These are phyloP conservation scores for Urosaurus nigricauda DNA, from an alignment of 2,797 vertebrate genomes.

Conservation along the genomic window DNA sequence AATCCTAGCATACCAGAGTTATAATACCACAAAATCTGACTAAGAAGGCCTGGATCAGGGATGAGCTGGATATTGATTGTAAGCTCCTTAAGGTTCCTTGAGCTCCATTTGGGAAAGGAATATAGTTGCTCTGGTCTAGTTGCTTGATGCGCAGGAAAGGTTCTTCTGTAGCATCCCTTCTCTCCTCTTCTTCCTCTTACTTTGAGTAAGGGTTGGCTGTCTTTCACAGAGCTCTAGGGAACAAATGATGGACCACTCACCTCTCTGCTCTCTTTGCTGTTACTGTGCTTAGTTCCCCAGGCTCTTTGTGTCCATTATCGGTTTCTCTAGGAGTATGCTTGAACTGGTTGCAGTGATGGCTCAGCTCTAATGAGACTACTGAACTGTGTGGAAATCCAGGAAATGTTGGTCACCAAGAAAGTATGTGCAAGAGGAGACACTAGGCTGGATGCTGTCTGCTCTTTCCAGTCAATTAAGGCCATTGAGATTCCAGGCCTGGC, in stretches of 20 bases:
- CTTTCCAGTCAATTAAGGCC: neutral
- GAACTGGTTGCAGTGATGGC: neutral
- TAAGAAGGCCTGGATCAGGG: conserved; percentile 20
- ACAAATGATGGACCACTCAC: neutral
- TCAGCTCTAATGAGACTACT: neutral
- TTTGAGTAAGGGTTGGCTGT: neutral
- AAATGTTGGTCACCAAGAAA: neutral
- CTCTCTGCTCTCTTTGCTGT: neutral
- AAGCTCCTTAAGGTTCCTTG: conserved; percentile 15
- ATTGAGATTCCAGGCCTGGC: neutral
- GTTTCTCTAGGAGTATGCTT: neutral
- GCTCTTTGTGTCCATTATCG: neutral
- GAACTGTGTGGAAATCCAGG: neutral
- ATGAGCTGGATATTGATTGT: conserved; percentile 28
- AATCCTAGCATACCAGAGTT: conserved; percentile 6
- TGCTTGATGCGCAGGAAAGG: neutral
- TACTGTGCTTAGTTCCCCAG: neutral
- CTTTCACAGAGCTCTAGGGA: neutral
- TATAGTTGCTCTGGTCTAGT: neutral
- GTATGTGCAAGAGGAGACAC: neutral
- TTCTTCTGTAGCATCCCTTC: neutral
- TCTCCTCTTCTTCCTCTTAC: neutral
- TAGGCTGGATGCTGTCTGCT: neutral
- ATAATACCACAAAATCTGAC: conserved; percentile 23
- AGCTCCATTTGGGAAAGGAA: conserved; percentile 14